A percentile compares a stretch with the other conserved stretches of the same genome.
Evolutionary conservation across 2,113 vertebrate species (phyloP).

Genomic region (Ploceus nigricollis): DNA sequence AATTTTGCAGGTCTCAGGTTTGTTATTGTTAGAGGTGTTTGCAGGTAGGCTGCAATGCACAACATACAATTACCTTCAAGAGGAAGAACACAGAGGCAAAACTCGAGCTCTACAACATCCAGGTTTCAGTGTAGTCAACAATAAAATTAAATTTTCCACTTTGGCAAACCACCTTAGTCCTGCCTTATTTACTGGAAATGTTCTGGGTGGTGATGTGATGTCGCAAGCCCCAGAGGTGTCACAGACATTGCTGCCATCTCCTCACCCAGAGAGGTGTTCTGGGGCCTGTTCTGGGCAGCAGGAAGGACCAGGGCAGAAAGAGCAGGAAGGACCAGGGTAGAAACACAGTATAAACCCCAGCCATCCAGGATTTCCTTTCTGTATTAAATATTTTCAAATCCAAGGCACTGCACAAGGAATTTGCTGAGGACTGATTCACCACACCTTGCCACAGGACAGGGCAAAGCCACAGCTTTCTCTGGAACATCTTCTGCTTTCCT

Average conservation of each 20-base stretch:
- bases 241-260: not conserved
- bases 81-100: not conserved
- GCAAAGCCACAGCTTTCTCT: not conserved
- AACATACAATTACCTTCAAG: not conserved
- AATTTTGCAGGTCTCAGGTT: slow-evolving; percentile 2
- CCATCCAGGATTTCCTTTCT: not conserved
- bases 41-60: not conserved
- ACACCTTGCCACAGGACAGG: not conserved
- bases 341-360: not conserved
- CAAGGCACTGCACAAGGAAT: not conserved
- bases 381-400: not conserved
- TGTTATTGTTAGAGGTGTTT: not conserved
- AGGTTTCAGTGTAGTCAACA: slow-evolving; percentile 36
- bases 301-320: not conserved
- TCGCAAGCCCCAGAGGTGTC: not conserved
- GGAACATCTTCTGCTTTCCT: not conserved
- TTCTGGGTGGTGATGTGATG: not conserved
- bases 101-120: not conserved
- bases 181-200: not conserved
- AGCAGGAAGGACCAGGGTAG: not conserved
- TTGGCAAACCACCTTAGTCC: not conserved
- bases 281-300: not conserved
- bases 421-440: not conserved
- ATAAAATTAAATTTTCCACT: slow-evolving; percentile 44
- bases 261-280: not conserved